Base-by-base conservation (phyloP, 2,888 invertebrate species). In the Pelosia muscerda region DNA sequence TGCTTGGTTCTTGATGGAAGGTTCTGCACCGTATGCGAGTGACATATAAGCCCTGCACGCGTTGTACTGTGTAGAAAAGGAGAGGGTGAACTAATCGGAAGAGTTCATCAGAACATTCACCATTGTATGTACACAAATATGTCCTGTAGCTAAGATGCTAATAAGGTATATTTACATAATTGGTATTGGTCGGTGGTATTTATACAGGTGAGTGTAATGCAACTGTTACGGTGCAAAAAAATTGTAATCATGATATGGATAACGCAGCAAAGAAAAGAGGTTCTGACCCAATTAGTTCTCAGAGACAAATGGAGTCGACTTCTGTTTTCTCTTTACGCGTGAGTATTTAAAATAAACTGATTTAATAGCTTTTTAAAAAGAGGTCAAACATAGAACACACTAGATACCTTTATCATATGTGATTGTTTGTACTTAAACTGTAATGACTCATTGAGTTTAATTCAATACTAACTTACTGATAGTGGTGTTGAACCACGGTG, bases 401-500 rank as follows among this genome's bases (percentile, higher is more conserved):
- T 15, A 19, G 42, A 49, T 23, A 31, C 15, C 5, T 28, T 56
- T 68, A 68, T 65, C 68, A 11, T 42, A 19, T 42, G 6, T 53
- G 15, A 28, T 42, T 65, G 61, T 61, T 56, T 65, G 55, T 8
- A 61, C 25, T 34, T 25, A 15, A 42, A 61, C 38, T 61, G 60
- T 60, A 23, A 54, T 65, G 68, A 34, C n/a, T 55, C 23, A 31
- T 34, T 38, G 15, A 10, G 55, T 61, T 65, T 61, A 56, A 56
- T 68, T 64, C 60, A 64, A 68, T 15, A 68, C 63, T 15, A 60
- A 56, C 19, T 31, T 56, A 38, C 55, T 31, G 68, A 68, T 68
- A 63, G 23, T 25, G 55, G 63, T 55, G 31, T 63, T 19, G 19
- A 5, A 42, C 42, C 55, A 34, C 22, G 55, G 25, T 55, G 38